Evolutionary conservation across 1,140 invertebrate genomes (phyloP).

Genomic region (Scaptomyza montana): DNA sequence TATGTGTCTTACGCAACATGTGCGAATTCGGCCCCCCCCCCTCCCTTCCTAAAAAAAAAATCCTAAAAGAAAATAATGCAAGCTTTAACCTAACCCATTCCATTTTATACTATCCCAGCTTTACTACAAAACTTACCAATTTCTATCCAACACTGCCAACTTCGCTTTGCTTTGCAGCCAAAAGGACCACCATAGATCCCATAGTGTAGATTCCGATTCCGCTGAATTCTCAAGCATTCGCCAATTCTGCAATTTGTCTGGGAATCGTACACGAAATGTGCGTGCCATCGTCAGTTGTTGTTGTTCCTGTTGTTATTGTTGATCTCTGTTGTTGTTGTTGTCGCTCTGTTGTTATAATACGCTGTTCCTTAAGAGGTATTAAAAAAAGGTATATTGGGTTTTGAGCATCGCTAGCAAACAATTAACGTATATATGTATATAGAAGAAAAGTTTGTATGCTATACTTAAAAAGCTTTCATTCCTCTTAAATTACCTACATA

Average conservation of each 20-base stretch:
- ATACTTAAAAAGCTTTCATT: too few relatives aligned
- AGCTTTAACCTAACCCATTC: background rate
- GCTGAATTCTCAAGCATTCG: conserved; percentile 72
- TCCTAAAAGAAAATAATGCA: background rate
- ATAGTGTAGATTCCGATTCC: conserved; percentile 66
- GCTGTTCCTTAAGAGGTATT: background rate
- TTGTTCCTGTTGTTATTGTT: conserved; percentile 18
- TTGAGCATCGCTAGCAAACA: too few relatives aligned
- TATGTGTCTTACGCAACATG: conserved; percentile 38
- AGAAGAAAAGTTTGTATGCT: too few relatives aligned
- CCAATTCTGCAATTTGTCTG: conserved; percentile 78
- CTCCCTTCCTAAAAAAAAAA: conserved; percentile 19
- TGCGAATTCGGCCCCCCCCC: conserved; percentile 53
- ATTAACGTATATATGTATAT: too few relatives aligned
- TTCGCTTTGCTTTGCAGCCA: conserved; percentile 11
- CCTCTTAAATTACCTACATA: too few relatives aligned
- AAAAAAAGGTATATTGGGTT: background rate
- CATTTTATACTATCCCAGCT: background rate
- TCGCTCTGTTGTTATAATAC: conserved; percentile 28
- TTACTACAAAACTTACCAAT: background rate
- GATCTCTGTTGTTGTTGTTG: conserved; percentile 10
- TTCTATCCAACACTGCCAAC: background rate
- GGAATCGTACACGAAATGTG: conserved; percentile 78
- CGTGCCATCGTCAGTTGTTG: conserved; percentile 58
- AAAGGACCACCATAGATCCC: conserved; percentile 59